phyloP scores from a whole-genome alignment of 2,888 invertebrate genomes.

The Tenthredo livida region DNA sequence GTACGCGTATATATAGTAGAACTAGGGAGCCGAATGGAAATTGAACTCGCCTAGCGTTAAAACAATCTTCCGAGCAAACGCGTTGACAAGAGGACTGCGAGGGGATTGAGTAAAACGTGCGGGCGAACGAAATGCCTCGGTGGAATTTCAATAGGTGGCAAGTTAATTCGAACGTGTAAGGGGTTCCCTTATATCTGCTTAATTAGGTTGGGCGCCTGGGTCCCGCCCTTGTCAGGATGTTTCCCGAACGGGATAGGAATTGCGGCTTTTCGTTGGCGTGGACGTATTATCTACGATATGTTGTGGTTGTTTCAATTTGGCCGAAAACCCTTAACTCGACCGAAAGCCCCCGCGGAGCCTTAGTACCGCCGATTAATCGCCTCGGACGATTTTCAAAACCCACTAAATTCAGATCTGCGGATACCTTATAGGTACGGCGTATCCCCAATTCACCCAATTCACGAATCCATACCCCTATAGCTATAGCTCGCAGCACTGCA shows the following conservation, averaged over 20 bases:
- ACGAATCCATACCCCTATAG: no score
- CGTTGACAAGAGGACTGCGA: constrained; percentile 20
- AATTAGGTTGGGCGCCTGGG: constrained; percentile 46
- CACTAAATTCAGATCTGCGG: constrained; percentile 13
- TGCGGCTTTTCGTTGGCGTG: constrained; percentile 48
- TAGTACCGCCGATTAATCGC: constrained; percentile 42
- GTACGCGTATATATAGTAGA: no score
- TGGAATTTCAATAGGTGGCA: constrained; percentile 49
- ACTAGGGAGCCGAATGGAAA: background rate
- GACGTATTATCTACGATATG: constrained; percentile 54
- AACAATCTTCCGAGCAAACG: constrained; percentile 10
- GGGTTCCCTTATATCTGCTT: constrained; percentile 45
- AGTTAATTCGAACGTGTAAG: constrained; percentile 41
- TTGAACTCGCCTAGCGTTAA: constrained; percentile 22
- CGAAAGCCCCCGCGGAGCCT: constrained; percentile 19
- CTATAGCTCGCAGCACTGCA: background rate
- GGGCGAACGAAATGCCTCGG: constrained; percentile 16
- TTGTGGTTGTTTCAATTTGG: constrained; percentile 54
- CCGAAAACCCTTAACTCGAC: constrained; percentile 26
- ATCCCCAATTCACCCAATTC: background rate
- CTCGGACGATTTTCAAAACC: constrained; percentile 37
- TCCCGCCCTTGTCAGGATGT: constrained; percentile 30
- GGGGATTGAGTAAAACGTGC: background rate
- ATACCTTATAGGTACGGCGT: background rate
- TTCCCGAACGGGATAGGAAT: constrained; percentile 48